Evolutionary conservation across 2,888 invertebrate genomes (phyloP).

Genomic region (Seladonia tumulorum): DNA sequence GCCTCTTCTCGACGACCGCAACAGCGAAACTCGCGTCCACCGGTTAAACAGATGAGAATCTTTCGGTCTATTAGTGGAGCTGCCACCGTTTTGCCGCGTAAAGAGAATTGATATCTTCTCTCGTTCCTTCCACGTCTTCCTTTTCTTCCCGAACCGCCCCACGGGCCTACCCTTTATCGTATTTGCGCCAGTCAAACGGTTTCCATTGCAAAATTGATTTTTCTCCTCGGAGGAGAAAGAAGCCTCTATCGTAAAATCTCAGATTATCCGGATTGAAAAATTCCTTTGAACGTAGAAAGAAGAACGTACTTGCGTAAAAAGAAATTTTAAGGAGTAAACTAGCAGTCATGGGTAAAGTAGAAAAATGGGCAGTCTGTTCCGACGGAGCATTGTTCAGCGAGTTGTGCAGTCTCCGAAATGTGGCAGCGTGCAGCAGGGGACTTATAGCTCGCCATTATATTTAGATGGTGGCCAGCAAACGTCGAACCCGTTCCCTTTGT

Average conservation of each 20-base stretch:
- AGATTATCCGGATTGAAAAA: neutral
- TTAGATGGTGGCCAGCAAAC: slow-evolving; percentile 10
- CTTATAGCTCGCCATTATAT: slow-evolving; percentile 2
- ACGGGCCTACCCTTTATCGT: slow-evolving; percentile 18
- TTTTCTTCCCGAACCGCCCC: slow-evolving; percentile 21
- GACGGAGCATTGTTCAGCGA: neutral
- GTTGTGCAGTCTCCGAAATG: neutral
- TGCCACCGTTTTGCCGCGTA: slow-evolving; percentile 74
- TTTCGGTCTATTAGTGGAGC: slow-evolving; percentile 83
- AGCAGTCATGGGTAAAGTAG: neutral
- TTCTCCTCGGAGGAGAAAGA: neutral
- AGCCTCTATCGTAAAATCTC: too few species aligned
- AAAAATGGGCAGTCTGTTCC: neutral
- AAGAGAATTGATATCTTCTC: slow-evolving; percentile 81
- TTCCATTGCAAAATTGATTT: neutral
- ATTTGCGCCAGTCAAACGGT: neutral
- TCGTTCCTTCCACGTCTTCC: slow-evolving; percentile 56
- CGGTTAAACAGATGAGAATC: slow-evolving; percentile 78
- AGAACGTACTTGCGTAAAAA: too few species aligned
- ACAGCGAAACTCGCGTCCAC: slow-evolving; percentile 25
- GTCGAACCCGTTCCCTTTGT: slow-evolving; percentile 37
- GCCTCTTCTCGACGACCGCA: slow-evolving; percentile 1
- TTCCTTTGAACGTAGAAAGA: too few species aligned
- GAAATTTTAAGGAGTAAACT: neutral
- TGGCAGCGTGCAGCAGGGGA: neutral